phyloP scores from a whole-genome alignment of 2,113 vertebrate species.

The Lonchura striata region DNA sequence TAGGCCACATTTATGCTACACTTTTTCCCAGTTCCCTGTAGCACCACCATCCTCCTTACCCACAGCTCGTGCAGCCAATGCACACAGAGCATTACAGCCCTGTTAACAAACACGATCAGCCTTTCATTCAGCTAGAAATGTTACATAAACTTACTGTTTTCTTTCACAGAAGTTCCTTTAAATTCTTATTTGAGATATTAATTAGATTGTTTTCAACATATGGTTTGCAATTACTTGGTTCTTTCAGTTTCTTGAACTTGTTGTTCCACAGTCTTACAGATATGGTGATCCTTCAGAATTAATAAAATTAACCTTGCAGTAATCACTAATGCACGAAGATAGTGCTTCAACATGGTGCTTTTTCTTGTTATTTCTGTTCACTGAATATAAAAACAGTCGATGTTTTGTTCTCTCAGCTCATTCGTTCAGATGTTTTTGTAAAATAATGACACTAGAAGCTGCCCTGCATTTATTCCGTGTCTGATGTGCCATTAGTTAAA shows the following conservation, averaged over 20 bases:
- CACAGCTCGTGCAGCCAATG: fast-evolving
- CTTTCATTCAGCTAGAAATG: background rate
- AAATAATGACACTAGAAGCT: background rate
- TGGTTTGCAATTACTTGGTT: background rate
- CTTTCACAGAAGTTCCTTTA: background rate
- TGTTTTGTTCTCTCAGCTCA: slow-evolving; percentile 2
- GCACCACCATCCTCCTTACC: background rate
- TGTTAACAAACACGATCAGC: background rate
- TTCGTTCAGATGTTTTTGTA: slow-evolving; percentile 16
- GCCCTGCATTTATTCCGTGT: background rate
- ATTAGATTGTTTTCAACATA: background rate
- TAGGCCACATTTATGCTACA: background rate
- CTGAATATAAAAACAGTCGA: background rate
- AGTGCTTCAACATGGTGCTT: background rate
- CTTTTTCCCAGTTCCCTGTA: background rate
- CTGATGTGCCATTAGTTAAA: slow-evolving; percentile 26
- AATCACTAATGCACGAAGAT: background rate
- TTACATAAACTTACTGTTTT: background rate
- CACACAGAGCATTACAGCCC: background rate
- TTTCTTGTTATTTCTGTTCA: slow-evolving; percentile 14
- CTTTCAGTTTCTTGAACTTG: background rate
- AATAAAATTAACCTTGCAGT: slow-evolving; percentile 9
- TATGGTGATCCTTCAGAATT: fast-evolving
- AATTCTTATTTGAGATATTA: background rate
- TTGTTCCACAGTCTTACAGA: background rate